Percentiles rank a stretch among this genome's conserved stretches.
phyloP scores from a whole-genome alignment of 1,140 invertebrate species.

The Leguminivora glycinivorella region DNA sequence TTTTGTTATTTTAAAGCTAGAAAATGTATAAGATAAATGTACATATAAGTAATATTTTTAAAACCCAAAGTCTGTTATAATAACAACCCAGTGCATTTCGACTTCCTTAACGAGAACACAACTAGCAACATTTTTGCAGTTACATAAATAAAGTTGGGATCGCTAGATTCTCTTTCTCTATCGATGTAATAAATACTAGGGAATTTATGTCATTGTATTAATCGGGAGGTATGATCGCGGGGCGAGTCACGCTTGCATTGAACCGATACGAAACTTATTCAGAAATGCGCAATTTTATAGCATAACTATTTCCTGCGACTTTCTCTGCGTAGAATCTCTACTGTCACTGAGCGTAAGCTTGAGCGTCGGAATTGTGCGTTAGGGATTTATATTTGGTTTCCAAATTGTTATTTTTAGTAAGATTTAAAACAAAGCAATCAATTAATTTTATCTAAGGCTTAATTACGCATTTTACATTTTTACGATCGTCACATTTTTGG shows the following conservation, averaged over 20 bases:
- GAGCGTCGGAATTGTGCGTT: too few species aligned
- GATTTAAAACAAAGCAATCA: too few species aligned
- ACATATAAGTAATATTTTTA: too few species aligned
- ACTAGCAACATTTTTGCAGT: constrained; percentile 41
- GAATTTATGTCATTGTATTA: constrained; percentile 69
- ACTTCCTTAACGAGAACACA: constrained; percentile 21
- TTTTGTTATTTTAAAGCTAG: too few species aligned
- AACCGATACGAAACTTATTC: constrained; percentile 44
- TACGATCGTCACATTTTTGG: too few species aligned
- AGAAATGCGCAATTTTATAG: background rate
- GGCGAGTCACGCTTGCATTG: constrained; percentile 66
- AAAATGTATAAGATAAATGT: too few species aligned
- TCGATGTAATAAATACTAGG: constrained; percentile 69
- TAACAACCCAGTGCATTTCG: constrained; percentile 34
- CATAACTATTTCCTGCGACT: background rate
- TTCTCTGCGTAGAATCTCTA: too few species aligned
- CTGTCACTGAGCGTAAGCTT: too few species aligned
- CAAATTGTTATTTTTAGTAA: too few species aligned
- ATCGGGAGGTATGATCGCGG: constrained; percentile 65
- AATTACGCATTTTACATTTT: too few species aligned
- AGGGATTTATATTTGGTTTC: too few species aligned
- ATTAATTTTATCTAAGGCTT: too few species aligned
- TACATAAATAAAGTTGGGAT: constrained; percentile 44
- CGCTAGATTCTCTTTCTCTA: constrained; percentile 49
- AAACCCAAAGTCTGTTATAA: constrained; percentile 6